Conservation (phyloP, 1,140 invertebrate species). For the Macrostomum lignano region DNA sequence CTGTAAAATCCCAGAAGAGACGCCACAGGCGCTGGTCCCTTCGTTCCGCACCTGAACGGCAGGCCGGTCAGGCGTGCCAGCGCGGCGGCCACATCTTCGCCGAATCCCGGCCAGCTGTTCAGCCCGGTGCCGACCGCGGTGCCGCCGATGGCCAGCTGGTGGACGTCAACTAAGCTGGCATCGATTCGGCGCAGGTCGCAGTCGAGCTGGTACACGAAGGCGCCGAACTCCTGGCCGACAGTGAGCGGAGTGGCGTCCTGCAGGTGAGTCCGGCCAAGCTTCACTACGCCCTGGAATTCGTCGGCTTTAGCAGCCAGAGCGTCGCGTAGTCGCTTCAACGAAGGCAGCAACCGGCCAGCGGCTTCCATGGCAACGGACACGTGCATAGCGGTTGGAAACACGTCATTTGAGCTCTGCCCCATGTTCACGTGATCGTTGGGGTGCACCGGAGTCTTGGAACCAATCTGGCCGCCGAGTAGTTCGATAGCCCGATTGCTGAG, state of each 20-base stretch:
- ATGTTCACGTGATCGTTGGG: slow-evolving; percentile 99
- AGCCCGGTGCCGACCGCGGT: slow-evolving; percentile 91
- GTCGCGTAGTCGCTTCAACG: slow-evolving; percentile 42
- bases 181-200: slow-evolving; percentile 55
- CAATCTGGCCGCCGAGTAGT: slow-evolving; percentile 61
- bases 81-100: slow-evolving; percentile 72
- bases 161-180: slow-evolving; percentile 49
- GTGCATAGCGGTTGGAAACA: slow-evolving; percentile 95
- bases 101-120: slow-evolving; percentile 45
- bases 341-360: slow-evolving; percentile 47
- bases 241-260: slow-evolving; percentile 83
- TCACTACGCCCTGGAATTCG: slow-evolving; percentile 65
- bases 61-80: too few relatives aligned
- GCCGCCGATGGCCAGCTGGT: slow-evolving; percentile 64
- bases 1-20: too few relatives aligned
- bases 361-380: slow-evolving; percentile 76
- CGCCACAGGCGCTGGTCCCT: too few relatives aligned
- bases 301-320: slow-evolving; percentile 46
- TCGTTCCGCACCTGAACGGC: too few relatives aligned
- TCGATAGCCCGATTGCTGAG: slow-evolving; percentile 71
- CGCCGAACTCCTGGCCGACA: slow-evolving; percentile 89
- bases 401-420: slow-evolving; percentile 84
- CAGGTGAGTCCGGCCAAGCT: slow-evolving; percentile 56
- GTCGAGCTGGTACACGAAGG: slow-evolving; percentile 54
- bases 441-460: slow-evolving; percentile 72